Conservation (phyloP, 2,113 vertebrate genomes). For the Spheniscus mendiculus region DNA sequence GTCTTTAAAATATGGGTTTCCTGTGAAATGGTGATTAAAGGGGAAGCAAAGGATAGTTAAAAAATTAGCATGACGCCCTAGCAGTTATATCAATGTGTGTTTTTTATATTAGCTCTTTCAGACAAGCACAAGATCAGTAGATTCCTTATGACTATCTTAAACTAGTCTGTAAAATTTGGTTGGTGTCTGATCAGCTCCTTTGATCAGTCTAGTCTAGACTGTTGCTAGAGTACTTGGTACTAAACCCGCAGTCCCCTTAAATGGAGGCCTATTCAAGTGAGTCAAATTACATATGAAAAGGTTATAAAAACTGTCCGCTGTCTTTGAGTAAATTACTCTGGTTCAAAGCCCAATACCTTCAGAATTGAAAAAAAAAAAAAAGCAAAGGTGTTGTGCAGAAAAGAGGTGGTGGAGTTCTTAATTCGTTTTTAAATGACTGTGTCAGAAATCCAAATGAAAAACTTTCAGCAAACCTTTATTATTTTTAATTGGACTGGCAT, state of each 20-base stretch:
- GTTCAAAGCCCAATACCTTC: not conserved
- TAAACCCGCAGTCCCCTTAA: not conserved
- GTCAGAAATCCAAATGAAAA: not conserved
- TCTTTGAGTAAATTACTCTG: not conserved
- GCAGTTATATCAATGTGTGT: not conserved
- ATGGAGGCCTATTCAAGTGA: not conserved
- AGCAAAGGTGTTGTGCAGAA: not conserved
- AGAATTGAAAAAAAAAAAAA: not conserved
- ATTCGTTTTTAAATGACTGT: not conserved
- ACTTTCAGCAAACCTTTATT: not conserved
- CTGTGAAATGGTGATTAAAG: not conserved
- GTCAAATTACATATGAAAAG: not conserved
- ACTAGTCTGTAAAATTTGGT: not conserved
- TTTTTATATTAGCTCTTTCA: not conserved
- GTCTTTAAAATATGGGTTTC: not conserved
- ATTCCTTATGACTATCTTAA: not conserved
- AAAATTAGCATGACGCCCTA: not conserved
- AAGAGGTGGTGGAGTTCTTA: not conserved
- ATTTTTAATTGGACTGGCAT: not conserved
- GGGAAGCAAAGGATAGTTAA: not conserved
- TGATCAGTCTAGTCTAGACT: constrained; percentile 5
- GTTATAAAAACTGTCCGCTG: not conserved
- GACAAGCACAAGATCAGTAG: not conserved
- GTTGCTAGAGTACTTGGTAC: not conserved
- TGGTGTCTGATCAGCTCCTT: constrained; percentile 18